These are phyloP conservation scores for Nothobranchius furzeri DNA, from an alignment of 2,113 vertebrate genomes.

Conservation along the genomic window DNA sequence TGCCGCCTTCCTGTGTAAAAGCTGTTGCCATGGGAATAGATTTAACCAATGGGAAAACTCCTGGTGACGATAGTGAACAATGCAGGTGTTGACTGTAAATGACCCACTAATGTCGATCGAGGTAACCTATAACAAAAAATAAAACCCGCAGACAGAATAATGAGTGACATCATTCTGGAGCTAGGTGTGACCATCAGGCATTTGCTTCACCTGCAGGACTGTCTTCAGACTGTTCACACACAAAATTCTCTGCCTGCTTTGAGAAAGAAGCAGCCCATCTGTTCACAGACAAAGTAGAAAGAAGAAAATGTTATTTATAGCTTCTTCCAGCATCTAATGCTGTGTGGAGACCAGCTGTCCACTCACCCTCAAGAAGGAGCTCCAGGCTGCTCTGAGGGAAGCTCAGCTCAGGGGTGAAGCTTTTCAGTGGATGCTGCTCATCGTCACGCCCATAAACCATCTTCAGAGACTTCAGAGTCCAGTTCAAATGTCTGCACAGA, in stretches of 20 bases:
- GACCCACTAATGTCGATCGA: constrained; percentile 88
- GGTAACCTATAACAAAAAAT: constrained; percentile 81
- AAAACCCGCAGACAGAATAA: not conserved
- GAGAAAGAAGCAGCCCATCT: constrained; percentile 97
- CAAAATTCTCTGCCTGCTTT: constrained; percentile 94
- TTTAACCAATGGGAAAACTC: constrained; percentile 94
- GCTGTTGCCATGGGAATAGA: constrained; percentile 84
- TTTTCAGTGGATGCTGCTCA: constrained; percentile 86
- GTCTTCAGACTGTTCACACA: constrained; percentile 91
- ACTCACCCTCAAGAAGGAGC: constrained; percentile 87
- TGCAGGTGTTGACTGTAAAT: constrained; percentile 90
- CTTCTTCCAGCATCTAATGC: not conserved
- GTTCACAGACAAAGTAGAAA: constrained; percentile 18
- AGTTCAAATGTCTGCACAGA: constrained; percentile 87
- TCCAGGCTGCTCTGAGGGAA: constrained; percentile 91
- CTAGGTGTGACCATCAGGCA: not conserved
- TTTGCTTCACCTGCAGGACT: constrained; percentile 81
- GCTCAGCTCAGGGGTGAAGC: constrained; percentile 86
- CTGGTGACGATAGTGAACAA: constrained; percentile 96
- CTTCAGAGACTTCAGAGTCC: constrained; percentile 92
- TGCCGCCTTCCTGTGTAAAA: constrained; percentile 68
- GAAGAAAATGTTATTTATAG: constrained; percentile 12
- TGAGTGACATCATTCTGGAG: not conserved
- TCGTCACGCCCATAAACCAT: constrained; percentile 84
- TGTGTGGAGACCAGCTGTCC: constrained; percentile 13